Percentiles rank a stretch among this genome's conserved stretches.
phyloP scores from a whole-genome alignment of 2,797 vertebrate genomes.

The Arremon brunneinucha region DNA sequence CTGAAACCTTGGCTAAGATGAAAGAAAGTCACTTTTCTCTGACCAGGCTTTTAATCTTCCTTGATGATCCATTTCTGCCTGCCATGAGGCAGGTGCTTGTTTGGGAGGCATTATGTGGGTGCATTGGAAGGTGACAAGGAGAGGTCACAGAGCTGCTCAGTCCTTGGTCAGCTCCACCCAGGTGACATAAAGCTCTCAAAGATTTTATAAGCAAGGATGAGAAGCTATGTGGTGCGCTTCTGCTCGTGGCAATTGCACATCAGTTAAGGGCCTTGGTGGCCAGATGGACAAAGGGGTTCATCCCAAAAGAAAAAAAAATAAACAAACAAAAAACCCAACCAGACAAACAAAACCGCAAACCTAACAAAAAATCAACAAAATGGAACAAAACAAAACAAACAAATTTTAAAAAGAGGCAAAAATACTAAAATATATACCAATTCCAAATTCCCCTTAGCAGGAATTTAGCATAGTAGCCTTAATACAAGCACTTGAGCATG shows the following conservation, averaged over 20 bases:
- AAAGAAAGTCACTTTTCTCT: constrained; percentile 23
- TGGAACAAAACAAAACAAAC: not conserved
- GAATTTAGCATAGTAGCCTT: not conserved
- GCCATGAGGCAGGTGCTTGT: not conserved
- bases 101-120: not conserved
- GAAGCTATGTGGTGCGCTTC: fast-evolving
- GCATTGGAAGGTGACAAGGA: not conserved
- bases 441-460: not conserved
- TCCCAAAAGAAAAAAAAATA: not conserved
- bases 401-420: not conserved
- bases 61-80: constrained; percentile 31
- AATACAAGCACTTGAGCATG: not conserved
- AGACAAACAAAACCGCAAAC: not conserved
- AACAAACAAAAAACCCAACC: not conserved
- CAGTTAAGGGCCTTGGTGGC: not conserved
- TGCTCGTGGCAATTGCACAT: not conserved
- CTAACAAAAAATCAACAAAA: not conserved
- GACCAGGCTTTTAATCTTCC: constrained; percentile 16
- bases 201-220: not conserved
- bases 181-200: not conserved
- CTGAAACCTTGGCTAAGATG: not conserved
- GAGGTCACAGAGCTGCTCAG: not conserved
- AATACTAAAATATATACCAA: not conserved
- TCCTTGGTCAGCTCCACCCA: not conserved
- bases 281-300: not conserved